phyloP scores from a whole-genome alignment of 1,140 invertebrate species.

The Telenomus remus region DNA sequence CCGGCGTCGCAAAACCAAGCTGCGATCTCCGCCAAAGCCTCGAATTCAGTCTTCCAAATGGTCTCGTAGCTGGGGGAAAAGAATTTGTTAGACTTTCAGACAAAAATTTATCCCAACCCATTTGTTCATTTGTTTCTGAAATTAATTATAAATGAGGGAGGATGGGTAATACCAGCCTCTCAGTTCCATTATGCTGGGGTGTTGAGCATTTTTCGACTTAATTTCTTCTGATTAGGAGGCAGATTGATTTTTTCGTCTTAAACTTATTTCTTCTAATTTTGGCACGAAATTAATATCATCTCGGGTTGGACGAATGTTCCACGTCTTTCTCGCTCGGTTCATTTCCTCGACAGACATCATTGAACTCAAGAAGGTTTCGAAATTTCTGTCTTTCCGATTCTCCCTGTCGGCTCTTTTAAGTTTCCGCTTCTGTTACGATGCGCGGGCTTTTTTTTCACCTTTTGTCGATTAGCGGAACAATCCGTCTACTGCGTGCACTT shows the following conservation, averaged over 20 bases:
- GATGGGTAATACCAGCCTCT: background rate
- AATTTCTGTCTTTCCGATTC: slow-evolving; percentile 2
- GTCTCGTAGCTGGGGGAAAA: slow-evolving; percentile 18
- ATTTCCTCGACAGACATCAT: slow-evolving; percentile 1
- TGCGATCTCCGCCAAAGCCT: slow-evolving; percentile 61
- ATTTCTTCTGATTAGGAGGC: too few relatives aligned
- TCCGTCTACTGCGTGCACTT: too few relatives aligned
- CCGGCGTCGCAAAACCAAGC: slow-evolving; percentile 64
- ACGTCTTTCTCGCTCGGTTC: background rate
- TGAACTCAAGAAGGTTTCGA: slow-evolving; percentile 1
- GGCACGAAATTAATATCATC: background rate
- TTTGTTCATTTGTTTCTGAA: slow-evolving; percentile 36
- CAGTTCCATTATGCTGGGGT: slow-evolving; percentile 6
- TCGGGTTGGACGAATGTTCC: background rate
- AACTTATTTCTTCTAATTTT: too few relatives aligned
- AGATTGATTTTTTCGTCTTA: too few relatives aligned
- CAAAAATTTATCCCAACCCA: slow-evolving; percentile 35
- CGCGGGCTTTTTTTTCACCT: background rate
- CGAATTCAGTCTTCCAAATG: slow-evolving; percentile 20
- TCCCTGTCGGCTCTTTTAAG: background rate
- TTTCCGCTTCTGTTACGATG: background rate
- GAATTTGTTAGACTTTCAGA: slow-evolving; percentile 38
- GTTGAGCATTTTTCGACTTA: slow-evolving; percentile 14
- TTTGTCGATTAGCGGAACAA: background rate
- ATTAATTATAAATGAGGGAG: slow-evolving; percentile 38